Evolutionary conservation across 1,140 invertebrate genomes (phyloP).

Genomic region (Cryptotermes secundus): DNA sequence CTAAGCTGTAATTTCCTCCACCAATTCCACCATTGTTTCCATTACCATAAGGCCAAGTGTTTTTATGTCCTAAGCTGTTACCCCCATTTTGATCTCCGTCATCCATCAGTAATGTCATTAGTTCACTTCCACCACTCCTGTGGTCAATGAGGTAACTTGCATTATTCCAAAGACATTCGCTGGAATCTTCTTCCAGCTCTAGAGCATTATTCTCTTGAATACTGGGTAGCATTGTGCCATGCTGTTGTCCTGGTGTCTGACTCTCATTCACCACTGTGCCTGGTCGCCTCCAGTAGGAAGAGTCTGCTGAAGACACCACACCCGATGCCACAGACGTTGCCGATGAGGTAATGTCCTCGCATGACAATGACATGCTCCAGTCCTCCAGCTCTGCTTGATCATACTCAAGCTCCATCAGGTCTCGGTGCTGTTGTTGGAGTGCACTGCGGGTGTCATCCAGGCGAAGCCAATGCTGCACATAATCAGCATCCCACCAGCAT

Average conservation of each 20-base stretch:
- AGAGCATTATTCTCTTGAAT: slow-evolving; percentile 70
- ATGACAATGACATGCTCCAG: slow-evolving; percentile 72
- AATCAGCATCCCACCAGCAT: slow-evolving; percentile 69
- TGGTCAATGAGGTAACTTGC: slow-evolving; percentile 58
- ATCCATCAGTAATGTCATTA: slow-evolving; percentile 50
- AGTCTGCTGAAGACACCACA: background rate
- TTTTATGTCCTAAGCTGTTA: slow-evolving; percentile 14
- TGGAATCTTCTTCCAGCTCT: slow-evolving; percentile 70
- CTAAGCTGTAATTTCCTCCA: slow-evolving; percentile 41
- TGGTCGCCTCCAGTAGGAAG: background rate
- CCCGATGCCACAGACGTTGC: background rate
- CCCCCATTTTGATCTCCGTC: background rate
- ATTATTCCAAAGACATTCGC: slow-evolving; percentile 71
- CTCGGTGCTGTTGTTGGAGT: slow-evolving; percentile 63
- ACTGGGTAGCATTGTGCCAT: slow-evolving; percentile 49
- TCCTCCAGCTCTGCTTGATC: slow-evolving; percentile 74
- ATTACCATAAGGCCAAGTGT: slow-evolving; percentile 25
- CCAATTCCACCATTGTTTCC: slow-evolving; percentile 29
- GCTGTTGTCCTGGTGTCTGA: background rate
- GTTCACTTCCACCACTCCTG: slow-evolving; percentile 50
- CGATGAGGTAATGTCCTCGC: slow-evolving; percentile 55
- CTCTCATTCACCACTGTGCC: background rate
- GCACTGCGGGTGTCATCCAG: slow-evolving; percentile 67
- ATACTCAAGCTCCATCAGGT: slow-evolving; percentile 68
- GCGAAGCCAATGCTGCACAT: slow-evolving; percentile 72